Evolutionary conservation across 2,797 vertebrate genomes (phyloP).

Genomic region (Lophotriccus pileatus): DNA sequence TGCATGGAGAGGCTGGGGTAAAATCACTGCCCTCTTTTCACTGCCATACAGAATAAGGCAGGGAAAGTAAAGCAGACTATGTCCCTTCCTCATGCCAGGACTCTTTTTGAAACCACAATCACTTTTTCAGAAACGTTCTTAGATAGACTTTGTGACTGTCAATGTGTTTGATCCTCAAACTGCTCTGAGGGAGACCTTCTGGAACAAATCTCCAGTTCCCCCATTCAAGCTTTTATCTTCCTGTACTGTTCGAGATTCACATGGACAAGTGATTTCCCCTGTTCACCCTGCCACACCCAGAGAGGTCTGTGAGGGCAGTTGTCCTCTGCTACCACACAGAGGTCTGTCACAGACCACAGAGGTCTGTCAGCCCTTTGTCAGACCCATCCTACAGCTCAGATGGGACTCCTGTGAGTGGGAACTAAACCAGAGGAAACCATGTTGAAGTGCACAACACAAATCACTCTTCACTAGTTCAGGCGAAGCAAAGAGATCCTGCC

Average conservation of each 20-base stretch:
- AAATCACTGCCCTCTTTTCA: neutral
- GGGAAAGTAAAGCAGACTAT: neutral
- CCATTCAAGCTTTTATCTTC: neutral
- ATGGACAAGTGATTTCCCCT: neutral
- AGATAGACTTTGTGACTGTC: neutral
- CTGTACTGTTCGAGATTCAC: neutral
- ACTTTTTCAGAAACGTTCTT: neutral
- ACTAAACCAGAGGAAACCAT: rapidly evolving
- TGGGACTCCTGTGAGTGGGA: neutral
- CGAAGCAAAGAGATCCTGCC: neutral
- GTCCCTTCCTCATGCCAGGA: neutral
- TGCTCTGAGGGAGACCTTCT: neutral
- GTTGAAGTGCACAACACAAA: neutral
- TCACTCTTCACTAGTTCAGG: neutral
- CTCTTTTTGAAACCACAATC: neutral
- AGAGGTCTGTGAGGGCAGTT: neutral
- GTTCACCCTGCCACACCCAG: neutral
- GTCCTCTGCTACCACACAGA: neutral
- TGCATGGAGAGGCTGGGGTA: neutral
- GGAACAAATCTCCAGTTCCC: neutral
- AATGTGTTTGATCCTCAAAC: neutral
- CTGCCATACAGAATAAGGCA: neutral
- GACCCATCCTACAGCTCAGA: neutral
- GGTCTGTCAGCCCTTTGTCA: neutral
- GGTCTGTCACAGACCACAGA: too few relatives aligned